phyloP scores from a whole-genome alignment of 2,797 vertebrate genomes.

The Trematomus bernacchii region DNA sequence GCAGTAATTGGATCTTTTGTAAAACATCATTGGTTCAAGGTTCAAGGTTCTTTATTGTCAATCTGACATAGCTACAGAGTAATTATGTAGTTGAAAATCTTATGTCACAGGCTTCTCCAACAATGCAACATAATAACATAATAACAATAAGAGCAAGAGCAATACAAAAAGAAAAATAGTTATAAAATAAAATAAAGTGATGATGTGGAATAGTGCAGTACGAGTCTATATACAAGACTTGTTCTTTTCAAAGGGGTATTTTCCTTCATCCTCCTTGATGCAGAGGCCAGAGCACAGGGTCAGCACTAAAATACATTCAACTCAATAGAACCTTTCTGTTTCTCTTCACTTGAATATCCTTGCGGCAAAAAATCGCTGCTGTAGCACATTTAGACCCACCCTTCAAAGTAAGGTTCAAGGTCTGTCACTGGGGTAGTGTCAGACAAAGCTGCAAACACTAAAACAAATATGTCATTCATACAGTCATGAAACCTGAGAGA shows the following conservation, averaged over 20 bases:
- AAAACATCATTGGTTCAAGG: slow-evolving; percentile 1
- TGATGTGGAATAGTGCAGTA: no score
- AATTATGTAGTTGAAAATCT: no score
- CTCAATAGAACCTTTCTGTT: not conserved
- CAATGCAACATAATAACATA: no score
- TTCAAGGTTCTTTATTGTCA: no score
- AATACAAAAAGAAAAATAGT: no score
- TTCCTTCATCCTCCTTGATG: slow-evolving; percentile 6
- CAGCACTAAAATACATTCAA: not conserved
- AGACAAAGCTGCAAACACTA: not conserved
- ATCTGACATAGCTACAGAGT: no score
- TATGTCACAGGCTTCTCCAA: no score
- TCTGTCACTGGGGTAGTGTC: slow-evolving; percentile 3
- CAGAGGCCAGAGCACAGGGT: not conserved
- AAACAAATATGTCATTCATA: slow-evolving; percentile 19
- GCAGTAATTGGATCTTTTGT: slow-evolving; percentile 24
- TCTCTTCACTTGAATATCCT: slow-evolving; percentile 24
- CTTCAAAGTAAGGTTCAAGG: slow-evolving; percentile 27
- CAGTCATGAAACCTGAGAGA: slow-evolving; percentile 12
- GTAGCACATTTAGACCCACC: slow-evolving; percentile 18
- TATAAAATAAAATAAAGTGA: no score
- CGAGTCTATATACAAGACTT: no score
- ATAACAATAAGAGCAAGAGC: no score
- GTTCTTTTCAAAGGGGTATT: not conserved
- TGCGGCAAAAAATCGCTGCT: slow-evolving; percentile 18